Conservation (phyloP, 2,888 invertebrate genomes). For the Tuberolachnus salignus region DNA sequence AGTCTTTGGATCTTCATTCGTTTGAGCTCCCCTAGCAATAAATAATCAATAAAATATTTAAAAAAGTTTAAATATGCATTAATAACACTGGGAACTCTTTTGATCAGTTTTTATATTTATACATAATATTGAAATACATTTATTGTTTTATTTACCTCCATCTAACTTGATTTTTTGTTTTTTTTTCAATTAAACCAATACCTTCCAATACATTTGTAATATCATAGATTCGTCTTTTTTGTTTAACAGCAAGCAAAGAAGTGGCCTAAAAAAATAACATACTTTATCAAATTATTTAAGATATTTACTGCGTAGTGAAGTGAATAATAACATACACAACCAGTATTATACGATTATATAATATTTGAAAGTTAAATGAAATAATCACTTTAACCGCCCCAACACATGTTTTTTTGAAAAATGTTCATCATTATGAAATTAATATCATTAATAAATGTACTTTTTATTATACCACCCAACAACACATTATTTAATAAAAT, state of each 20-base stretch:
- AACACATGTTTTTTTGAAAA: too few relatives aligned
- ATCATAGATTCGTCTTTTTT: slow-evolving; percentile 95
- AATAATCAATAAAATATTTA: slow-evolving; percentile 26
- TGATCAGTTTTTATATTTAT: too few relatives aligned
- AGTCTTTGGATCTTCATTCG: slow-evolving; percentile 44
- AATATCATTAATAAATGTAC: too few relatives aligned
- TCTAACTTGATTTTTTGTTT: slow-evolving; percentile 96
- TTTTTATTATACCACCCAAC: too few relatives aligned
- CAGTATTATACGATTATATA: neutral
- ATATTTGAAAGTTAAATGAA: too few relatives aligned
- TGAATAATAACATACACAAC: neutral
- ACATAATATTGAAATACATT: neutral
- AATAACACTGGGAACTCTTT: neutral
- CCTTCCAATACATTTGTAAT: slow-evolving; percentile 97
- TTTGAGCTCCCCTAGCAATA: slow-evolving; percentile 42
- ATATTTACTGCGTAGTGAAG: neutral
- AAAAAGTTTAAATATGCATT: too few relatives aligned
- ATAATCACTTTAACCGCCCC: too few relatives aligned
- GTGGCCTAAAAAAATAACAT: slow-evolving; percentile 48
- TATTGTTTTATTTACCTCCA: slow-evolving; percentile 73
- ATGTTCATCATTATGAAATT: too few relatives aligned
- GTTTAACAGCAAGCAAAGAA: slow-evolving; percentile 68
- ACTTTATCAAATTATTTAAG: neutral
- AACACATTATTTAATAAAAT: neutral
- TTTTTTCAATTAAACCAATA: slow-evolving; percentile 92